Evolutionary conservation across 2,888 invertebrate genomes (phyloP).

Genomic region (Achlya flavicornis): DNA sequence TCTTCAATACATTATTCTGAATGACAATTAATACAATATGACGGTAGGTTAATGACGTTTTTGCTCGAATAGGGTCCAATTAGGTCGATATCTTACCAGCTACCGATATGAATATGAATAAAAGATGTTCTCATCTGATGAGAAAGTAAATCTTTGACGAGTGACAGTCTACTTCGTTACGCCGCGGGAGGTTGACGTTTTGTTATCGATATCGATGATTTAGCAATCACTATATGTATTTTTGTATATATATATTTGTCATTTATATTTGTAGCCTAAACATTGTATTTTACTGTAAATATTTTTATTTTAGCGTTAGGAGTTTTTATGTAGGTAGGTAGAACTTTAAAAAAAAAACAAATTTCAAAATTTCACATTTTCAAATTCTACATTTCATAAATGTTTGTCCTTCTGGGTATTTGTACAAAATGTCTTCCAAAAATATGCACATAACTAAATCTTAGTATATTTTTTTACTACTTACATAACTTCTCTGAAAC

Average conservation of each 20-base stretch:
- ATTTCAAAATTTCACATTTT: no score
- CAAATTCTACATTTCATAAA: no score
- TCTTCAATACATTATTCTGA: slow-evolving; percentile 13
- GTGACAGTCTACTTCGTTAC: slow-evolving; percentile 38
- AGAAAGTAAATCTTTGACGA: slow-evolving; percentile 58
- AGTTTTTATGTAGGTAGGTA: no score
- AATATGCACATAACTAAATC: no score
- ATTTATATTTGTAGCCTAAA: no score
- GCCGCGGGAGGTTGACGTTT: slow-evolving; percentile 19
- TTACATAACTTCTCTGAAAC: neutral
- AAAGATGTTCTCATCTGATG: slow-evolving; percentile 57
- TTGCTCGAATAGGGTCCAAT: slow-evolving; percentile 48
- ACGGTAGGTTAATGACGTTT: slow-evolving; percentile 40
- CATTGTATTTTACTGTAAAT: no score
- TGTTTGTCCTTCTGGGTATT: no score
- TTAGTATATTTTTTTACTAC: neutral
- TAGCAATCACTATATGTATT: neutral
- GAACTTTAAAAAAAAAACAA: no score
- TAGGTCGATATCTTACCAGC: slow-evolving; percentile 44
- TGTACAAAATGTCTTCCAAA: no score
- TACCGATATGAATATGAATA: slow-evolving; percentile 62
- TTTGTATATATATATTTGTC: no score
- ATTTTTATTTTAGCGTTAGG: no score
- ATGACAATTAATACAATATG: slow-evolving; percentile 44
- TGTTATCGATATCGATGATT: slow-evolving; percentile 30